Evolutionary conservation across 1,140 invertebrate genomes (phyloP).

Genomic region (Trichonephila clavipes): DNA sequence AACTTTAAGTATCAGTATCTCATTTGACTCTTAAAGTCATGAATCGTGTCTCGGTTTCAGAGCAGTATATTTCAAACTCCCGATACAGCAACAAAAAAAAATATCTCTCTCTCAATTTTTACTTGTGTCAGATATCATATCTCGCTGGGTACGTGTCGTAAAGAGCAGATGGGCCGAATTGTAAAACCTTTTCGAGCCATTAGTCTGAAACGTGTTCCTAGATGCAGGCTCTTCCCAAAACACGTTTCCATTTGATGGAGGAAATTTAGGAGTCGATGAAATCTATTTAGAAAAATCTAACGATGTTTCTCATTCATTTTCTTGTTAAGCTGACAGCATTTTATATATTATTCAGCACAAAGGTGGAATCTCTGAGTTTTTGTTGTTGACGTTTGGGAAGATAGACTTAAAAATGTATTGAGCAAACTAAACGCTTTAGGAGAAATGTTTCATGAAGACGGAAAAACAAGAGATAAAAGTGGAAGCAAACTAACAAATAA

Average conservation of each 20-base stretch:
- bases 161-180: background rate
- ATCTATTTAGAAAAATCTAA: background rate
- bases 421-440: too few species aligned
- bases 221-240: background rate
- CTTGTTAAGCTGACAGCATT: background rate
- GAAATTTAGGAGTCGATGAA: constrained; percentile 12
- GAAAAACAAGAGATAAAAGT: too few species aligned
- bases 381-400: too few species aligned
- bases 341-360: background rate
- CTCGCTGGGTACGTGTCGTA: background rate
- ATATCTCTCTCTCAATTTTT: background rate
- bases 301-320: background rate
- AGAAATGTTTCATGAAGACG: too few species aligned
- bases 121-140: background rate
- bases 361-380: too few species aligned
- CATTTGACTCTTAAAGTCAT: constrained; percentile 3
- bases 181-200: background rate
- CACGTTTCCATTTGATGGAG: background rate
- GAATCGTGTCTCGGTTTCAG: constrained; percentile 3
- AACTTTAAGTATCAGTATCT: background rate
- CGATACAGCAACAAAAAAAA: background rate
- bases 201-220: background rate
- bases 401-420: too few species aligned
- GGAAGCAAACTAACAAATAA: too few species aligned
- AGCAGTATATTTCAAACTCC: background rate